Evolutionary conservation across 2,888 invertebrate genomes (phyloP).

Genomic region (Tillus elongatus): DNA sequence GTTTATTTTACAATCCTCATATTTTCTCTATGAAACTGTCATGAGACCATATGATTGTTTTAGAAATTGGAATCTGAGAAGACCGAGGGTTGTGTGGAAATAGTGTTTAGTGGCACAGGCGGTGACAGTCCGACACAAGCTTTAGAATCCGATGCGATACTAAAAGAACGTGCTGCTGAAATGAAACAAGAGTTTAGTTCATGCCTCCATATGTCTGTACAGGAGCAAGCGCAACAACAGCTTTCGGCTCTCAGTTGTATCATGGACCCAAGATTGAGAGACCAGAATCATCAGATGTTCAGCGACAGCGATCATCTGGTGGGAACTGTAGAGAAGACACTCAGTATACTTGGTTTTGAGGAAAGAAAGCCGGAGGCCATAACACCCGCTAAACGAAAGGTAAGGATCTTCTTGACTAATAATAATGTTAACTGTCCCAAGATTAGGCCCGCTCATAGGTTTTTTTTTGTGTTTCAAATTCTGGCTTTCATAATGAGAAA

Average conservation of each 20-base stretch:
- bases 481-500: too few species aligned
- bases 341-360: conserved; percentile 39
- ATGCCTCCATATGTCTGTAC: conserved; percentile 18
- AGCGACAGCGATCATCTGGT: conserved; percentile 37
- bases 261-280: conserved; percentile 34
- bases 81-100: conserved; percentile 39
- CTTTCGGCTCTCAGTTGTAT: conserved; percentile 21
- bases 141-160: conserved; percentile 41
- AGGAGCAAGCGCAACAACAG: conserved; percentile 15
- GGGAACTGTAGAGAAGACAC: conserved; percentile 41
- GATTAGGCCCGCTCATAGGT: too few species aligned
- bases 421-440: too few species aligned
- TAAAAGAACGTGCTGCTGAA: conserved; percentile 42
- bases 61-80: too few species aligned
- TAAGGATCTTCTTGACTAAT: conserved; percentile 22
- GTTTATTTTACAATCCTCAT: too few species aligned
- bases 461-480: conserved; percentile 6
- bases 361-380: conserved; percentile 31
- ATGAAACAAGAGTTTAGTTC: conserved; percentile 42
- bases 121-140: conserved; percentile 39
- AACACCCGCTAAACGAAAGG: conserved; percentile 40
- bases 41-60: too few species aligned
- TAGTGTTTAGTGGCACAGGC: conserved; percentile 39
- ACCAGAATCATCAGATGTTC: conserved; percentile 24
- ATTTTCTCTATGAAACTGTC: too few species aligned